Conservation (phyloP, 2,113 vertebrate species). For the Philantomba maxwellii region DNA sequence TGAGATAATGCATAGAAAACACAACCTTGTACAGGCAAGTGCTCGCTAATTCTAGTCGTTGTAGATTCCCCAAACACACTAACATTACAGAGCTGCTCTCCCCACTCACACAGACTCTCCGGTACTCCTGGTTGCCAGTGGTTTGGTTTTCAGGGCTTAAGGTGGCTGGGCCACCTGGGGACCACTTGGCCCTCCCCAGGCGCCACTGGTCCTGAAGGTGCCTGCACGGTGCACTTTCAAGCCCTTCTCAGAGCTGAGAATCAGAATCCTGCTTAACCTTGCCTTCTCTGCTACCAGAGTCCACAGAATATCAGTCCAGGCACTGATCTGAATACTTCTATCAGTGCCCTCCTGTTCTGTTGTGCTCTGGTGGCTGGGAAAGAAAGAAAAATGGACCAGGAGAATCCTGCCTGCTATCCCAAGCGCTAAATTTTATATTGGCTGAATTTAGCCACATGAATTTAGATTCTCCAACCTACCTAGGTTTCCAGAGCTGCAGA, state of each 20-base stretch:
- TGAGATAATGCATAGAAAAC: neutral
- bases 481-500: neutral
- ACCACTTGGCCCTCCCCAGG: fast-evolving
- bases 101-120: fast-evolving
- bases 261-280: neutral
- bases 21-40: neutral
- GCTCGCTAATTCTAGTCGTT: neutral
- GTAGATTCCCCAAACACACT: neutral
- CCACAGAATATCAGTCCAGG: fast-evolving
- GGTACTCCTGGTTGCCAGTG: too few species aligned
- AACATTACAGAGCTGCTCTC: neutral
- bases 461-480: neutral
- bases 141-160: neutral
- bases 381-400: neutral
- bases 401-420: neutral
- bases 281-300: neutral
- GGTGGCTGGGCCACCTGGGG: neutral
- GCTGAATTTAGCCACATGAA: neutral
- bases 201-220: neutral
- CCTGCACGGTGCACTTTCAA: neutral
- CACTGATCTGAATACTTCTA: neutral
- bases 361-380: neutral
- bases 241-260: neutral
- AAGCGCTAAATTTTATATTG: neutral
- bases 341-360: neutral